These are phyloP conservation scores for Leucoraja ocellata DNA, from an alignment of 2,797 vertebrate genomes.

Conservation along the genomic window DNA sequence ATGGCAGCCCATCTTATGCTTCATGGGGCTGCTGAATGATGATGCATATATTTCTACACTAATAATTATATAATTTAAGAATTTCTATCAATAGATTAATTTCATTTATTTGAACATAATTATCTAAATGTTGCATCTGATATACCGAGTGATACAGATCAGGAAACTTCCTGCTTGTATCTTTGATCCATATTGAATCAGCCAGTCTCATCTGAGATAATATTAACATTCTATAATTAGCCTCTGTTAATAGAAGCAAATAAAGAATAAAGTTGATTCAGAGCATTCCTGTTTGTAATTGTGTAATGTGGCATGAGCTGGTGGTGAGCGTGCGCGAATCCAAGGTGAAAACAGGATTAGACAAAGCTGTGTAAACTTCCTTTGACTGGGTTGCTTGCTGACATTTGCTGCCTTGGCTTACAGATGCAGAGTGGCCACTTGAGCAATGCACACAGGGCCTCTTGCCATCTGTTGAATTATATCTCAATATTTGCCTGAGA, in stretches of 20 bases:
- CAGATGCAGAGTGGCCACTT: background rate
- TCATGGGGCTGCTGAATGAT: background rate
- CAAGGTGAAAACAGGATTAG: background rate
- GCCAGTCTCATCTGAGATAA: background rate
- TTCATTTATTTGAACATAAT: background rate
- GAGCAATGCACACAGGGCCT: background rate
- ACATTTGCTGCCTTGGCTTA: background rate
- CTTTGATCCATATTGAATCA: background rate
- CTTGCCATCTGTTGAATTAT: background rate
- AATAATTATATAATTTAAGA: background rate
- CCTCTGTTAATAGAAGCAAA: too few species aligned
- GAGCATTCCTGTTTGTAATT: background rate
- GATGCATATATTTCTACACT: background rate
- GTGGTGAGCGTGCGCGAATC: too few species aligned
- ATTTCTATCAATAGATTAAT: background rate
- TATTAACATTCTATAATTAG: background rate
- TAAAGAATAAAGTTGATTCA: background rate
- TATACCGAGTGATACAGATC: background rate
- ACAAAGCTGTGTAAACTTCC: background rate
- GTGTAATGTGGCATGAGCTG: background rate
- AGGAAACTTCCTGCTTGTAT: background rate
- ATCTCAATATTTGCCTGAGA: background rate
- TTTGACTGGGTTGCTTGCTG: background rate
- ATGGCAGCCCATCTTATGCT: background rate
- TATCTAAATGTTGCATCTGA: background rate